These are phyloP conservation scores for Dendronephthya gigantea DNA, from an alignment of 64 coral and sea anemone genomes.

Conservation along the genomic window DNA sequence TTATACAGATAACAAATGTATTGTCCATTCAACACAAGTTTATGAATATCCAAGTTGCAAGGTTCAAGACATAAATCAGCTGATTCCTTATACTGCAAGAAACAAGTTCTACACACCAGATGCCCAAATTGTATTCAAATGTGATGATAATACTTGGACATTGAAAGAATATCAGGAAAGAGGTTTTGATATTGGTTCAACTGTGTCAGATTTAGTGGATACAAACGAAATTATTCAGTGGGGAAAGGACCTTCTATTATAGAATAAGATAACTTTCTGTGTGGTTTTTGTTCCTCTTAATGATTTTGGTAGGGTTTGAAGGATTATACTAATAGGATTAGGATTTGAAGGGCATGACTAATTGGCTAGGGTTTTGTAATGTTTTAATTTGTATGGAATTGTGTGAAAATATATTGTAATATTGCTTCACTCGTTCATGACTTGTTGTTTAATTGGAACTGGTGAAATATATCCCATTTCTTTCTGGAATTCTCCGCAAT, in stretches of 20 bases:
- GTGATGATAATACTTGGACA: background rate
- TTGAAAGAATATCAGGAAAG: background rate
- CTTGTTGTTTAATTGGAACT: too few species aligned
- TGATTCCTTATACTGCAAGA: background rate
- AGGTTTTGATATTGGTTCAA: background rate
- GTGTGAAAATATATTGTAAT: too few species aligned
- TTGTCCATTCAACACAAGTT: background rate
- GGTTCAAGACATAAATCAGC: background rate
- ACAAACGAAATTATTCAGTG: background rate
- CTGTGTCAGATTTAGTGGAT: background rate
- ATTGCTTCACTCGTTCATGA: too few species aligned
- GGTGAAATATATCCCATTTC: too few species aligned
- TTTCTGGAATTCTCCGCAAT: too few species aligned
- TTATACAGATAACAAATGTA: slow-evolving; percentile 12
- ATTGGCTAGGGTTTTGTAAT: too few species aligned
- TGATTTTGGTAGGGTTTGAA: too few species aligned
- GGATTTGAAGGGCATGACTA: too few species aligned
- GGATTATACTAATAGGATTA: too few species aligned
- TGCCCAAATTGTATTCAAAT: background rate
- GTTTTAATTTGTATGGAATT: too few species aligned
- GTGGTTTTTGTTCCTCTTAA: too few species aligned
- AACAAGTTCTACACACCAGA: slow-evolving; percentile 11
- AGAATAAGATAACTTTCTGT: background rate
- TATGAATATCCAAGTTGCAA: slow-evolving; percentile 2
- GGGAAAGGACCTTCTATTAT: slow-evolving; percentile 4